Conservation (phyloP, 2,888 invertebrate genomes). For the Euplexia lucipara region DNA sequence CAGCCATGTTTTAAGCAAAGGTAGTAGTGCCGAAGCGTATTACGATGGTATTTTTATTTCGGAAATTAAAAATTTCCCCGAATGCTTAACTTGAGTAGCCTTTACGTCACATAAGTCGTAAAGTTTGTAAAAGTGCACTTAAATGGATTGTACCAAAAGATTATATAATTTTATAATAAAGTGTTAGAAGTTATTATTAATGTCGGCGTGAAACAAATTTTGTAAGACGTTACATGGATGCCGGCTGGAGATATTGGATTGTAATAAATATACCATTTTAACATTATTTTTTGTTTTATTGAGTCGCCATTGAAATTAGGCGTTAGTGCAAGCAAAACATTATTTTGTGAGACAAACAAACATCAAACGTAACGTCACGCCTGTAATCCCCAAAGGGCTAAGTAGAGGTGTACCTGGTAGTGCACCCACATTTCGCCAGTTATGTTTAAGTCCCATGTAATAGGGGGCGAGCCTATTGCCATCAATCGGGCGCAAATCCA, state of each 20-base stretch:
- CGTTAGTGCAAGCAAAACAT: no score
- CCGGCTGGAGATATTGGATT: slow-evolving; percentile 88
- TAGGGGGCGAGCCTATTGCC: no score
- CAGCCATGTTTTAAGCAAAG: slow-evolving; percentile 42
- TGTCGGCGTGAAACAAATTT: slow-evolving; percentile 86
- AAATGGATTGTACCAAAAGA: slow-evolving; percentile 90
- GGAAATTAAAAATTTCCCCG: slow-evolving; percentile 87
- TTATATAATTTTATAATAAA: slow-evolving; percentile 90
- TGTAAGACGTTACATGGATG: slow-evolving; percentile 84
- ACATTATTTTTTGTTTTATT: slow-evolving; percentile 83
- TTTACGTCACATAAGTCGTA: slow-evolving; percentile 82
- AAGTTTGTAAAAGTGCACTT: slow-evolving; percentile 89
- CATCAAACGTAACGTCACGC: no score
- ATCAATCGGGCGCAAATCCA: no score
- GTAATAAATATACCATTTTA: slow-evolving; percentile 91
- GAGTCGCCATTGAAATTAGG: no score
- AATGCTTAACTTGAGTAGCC: slow-evolving; percentile 77
- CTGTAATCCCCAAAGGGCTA: no score
- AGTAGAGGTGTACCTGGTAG: no score
- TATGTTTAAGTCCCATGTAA: no score
- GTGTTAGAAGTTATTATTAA: slow-evolving; percentile 84
- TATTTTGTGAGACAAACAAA: no score
- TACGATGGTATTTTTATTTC: slow-evolving; percentile 56
- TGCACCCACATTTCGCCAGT: no score
- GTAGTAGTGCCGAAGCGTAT: slow-evolving; percentile 63